Conservation (phyloP, 2,888 invertebrate genomes). For the Pristionchus exspectatus region DNA sequence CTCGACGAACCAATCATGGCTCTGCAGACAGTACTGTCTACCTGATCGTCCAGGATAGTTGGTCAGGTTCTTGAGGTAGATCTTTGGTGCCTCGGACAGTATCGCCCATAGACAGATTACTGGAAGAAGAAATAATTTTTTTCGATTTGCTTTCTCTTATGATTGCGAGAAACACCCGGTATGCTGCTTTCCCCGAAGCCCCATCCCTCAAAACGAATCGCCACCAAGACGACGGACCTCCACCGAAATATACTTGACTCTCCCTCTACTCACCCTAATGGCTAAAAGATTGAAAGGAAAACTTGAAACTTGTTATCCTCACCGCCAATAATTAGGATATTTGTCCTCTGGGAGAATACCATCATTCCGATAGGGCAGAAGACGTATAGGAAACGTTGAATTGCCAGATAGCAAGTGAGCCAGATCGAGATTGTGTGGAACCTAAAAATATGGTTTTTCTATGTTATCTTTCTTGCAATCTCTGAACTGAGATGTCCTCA, state of each 20-base stretch:
- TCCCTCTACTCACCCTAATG: no score
- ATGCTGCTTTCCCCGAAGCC: no score
- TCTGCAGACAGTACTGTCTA: slow-evolving; percentile 3
- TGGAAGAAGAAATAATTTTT: neutral
- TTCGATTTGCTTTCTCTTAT: neutral
- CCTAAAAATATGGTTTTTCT: slow-evolving; percentile 43
- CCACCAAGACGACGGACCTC: neutral
- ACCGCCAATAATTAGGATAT: neutral
- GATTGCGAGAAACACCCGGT: no score
- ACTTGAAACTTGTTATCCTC: neutral
- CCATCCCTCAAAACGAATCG: neutral
- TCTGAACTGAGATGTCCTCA: no score
- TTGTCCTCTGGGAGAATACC: slow-evolving; percentile 73
- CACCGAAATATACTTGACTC: no score
- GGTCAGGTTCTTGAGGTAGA: neutral
- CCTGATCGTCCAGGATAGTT: neutral
- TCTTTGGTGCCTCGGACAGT: neutral
- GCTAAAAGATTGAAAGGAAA: no score
- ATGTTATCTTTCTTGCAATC: no score
- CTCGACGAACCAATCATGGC: neutral
- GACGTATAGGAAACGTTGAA: slow-evolving; percentile 92
- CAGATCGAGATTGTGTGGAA: slow-evolving; percentile 95
- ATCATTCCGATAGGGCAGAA: slow-evolving; percentile 92
- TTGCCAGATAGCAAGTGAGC: slow-evolving; percentile 91
- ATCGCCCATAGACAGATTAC: neutral